Evolutionary conservation across 2,888 invertebrate genomes (phyloP).

Genomic region (Argyra leucocephala): DNA sequence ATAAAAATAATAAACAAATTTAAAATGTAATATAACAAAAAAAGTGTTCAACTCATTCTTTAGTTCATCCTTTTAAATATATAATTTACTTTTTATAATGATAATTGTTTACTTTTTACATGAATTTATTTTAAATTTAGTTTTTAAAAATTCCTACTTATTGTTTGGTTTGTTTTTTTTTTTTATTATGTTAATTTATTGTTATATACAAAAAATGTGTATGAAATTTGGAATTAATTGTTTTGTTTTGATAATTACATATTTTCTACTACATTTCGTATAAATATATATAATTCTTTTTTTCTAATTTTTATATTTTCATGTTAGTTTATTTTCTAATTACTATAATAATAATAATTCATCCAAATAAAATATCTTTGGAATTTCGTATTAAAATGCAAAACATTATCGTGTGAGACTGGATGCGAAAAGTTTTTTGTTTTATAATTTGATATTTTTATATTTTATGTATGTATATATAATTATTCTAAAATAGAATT

Average conservation of each 20-base stretch:
- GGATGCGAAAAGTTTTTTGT: constrained; percentile 2
- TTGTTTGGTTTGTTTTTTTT: background rate
- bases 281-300: constrained; percentile 6
- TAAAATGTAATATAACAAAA: background rate
- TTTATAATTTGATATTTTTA: background rate
- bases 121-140: background rate
- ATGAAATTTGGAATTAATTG: constrained; percentile 4
- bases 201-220: constrained; percentile 2
- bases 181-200: background rate
- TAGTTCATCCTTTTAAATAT: background rate
- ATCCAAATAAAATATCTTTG: background rate
- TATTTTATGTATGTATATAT: constrained; percentile 4
- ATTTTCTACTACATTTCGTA: background rate
- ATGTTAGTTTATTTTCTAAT: background rate
- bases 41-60: background rate
- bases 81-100: background rate
- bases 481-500: constrained; percentile 1
- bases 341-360: background rate
- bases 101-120: background rate
- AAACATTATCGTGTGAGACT: background rate
- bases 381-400: constrained; percentile 3
- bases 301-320: background rate
- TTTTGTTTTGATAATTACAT: background rate
- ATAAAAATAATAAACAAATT: no score
- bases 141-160: constrained; percentile 1